Percentiles rank a stretch among this genome's conserved stretches.
These are phyloP conservation scores for Omphaloscelis lunosa DNA, from an alignment of 2,888 invertebrate species.

Conservation along the genomic window DNA sequence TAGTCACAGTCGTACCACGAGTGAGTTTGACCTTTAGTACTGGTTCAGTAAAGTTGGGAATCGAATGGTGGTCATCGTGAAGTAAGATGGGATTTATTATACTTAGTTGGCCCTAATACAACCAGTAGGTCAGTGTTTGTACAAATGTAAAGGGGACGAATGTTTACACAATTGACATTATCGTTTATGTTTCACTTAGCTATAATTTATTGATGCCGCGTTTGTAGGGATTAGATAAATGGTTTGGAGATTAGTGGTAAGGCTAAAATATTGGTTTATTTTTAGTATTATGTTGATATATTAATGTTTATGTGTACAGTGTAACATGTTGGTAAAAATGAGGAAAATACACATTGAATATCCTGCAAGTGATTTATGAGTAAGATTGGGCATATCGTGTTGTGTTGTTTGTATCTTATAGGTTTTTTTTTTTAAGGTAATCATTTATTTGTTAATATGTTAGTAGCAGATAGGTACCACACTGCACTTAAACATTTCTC, in stretches of 20 bases:
- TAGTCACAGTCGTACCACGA: conserved; percentile 39
- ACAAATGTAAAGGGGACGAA: conserved; percentile 81
- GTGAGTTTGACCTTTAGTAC: conserved; percentile 33
- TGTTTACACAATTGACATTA: conserved; percentile 87
- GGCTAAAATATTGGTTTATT: conserved; percentile 53
- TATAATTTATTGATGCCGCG: conserved; percentile 84
- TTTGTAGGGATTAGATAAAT: conserved; percentile 71
- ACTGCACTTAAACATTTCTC: not conserved
- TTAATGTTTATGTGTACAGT: conserved; percentile 21
- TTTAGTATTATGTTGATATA: conserved; percentile 46
- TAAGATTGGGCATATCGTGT: conserved; percentile 29
- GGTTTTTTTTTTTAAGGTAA: conserved; percentile 10
- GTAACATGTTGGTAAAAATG: conserved; percentile 33
- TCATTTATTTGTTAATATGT: conserved; percentile 12
- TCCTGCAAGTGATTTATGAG: conserved; percentile 39
- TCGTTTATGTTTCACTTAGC: conserved; percentile 88
- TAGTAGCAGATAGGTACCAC: not conserved
- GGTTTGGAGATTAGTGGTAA: conserved; percentile 64
- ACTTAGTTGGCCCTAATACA: conserved; percentile 78
- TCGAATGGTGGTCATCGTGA: conserved; percentile 8
- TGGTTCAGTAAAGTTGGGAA: conserved; percentile 30
- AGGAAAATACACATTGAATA: conserved; percentile 25
- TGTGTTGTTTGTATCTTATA: conserved; percentile 15
- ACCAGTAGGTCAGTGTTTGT: conserved; percentile 84
- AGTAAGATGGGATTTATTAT: conserved; percentile 68